Conservation (phyloP, 2,113 vertebrate genomes). For the Microcebus ravelobensis region DNA sequence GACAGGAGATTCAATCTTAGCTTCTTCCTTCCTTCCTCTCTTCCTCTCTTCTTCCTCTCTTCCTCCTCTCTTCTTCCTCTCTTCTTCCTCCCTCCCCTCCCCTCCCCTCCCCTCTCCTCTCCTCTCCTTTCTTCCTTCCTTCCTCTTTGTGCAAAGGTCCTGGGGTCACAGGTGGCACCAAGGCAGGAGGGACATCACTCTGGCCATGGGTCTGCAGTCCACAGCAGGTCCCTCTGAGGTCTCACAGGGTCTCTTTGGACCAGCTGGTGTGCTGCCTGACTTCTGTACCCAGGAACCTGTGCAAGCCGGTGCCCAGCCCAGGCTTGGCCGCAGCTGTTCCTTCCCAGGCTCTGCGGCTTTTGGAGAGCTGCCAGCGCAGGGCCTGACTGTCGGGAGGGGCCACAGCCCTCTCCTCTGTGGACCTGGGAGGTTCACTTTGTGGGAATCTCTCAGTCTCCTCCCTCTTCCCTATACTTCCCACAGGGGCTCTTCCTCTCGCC, state of each 20-base stretch:
- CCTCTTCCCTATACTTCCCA: neutral
- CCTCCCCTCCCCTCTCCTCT: no score
- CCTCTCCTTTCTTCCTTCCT: neutral
- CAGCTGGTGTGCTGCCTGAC: neutral
- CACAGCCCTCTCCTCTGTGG: neutral
- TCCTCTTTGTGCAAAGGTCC: neutral
- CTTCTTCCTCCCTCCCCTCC: no score
- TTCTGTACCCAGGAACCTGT: neutral
- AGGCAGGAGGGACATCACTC: neutral
- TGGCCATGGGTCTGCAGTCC: neutral
- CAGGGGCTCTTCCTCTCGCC: neutral
- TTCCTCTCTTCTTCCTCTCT: no score
- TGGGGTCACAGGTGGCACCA: neutral
- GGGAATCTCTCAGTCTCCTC: neutral
- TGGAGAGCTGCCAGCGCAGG: neutral
- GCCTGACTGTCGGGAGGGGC: neutral
- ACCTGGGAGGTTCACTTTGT: neutral
- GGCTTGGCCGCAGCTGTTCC: rapidly evolving
- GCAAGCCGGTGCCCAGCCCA: neutral
- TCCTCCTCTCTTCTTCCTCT: no score
- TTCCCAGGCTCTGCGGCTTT: neutral
- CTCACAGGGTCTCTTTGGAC: neutral
- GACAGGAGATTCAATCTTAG: neutral
- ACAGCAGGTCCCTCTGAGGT: neutral
- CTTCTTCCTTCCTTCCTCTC: neutral